These are phyloP conservation scores for Napeogenes sylphis DNA, from an alignment of 2,888 invertebrate genomes.

Conservation along the genomic window DNA sequence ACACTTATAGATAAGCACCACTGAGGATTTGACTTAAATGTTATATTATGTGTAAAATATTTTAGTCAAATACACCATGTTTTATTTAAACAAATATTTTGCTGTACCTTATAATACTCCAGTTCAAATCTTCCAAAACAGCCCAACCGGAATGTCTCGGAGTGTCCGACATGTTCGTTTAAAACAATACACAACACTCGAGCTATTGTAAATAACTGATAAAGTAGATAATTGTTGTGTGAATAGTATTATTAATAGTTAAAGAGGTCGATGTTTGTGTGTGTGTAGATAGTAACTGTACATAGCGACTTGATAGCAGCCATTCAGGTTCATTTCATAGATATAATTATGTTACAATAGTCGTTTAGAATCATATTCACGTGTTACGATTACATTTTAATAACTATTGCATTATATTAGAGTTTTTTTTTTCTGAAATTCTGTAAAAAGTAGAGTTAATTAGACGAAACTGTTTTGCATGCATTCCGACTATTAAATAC, in stretches of 20 bases:
- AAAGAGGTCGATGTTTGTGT: conserved; percentile 63
- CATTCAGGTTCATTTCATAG: conserved; percentile 11
- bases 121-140: background rate
- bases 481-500: background rate
- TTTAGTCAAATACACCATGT: conserved; percentile 24
- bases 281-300: conserved; percentile 70
- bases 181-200: conserved; percentile 14
- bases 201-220: conserved; percentile 64
- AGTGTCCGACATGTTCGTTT: background rate
- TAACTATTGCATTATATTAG: conserved; percentile 2
- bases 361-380: background rate
- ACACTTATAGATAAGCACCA: conserved; percentile 54
- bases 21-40: conserved; percentile 65
- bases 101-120: conserved; percentile 2
- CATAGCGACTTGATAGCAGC: conserved; percentile 41
- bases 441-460: background rate
- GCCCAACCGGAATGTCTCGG: background rate
- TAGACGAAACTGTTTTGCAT: no score
- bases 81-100: background rate
- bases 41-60: conserved; percentile 32
- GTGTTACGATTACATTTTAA: background rate
- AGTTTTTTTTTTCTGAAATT: background rate
- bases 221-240: conserved; percentile 69
- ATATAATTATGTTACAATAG: conserved; percentile 23
- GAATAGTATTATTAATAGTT: conserved; percentile 66